Evolutionary conservation across 2,113 vertebrate genomes (phyloP).

Genomic region (Bos indicus): DNA sequence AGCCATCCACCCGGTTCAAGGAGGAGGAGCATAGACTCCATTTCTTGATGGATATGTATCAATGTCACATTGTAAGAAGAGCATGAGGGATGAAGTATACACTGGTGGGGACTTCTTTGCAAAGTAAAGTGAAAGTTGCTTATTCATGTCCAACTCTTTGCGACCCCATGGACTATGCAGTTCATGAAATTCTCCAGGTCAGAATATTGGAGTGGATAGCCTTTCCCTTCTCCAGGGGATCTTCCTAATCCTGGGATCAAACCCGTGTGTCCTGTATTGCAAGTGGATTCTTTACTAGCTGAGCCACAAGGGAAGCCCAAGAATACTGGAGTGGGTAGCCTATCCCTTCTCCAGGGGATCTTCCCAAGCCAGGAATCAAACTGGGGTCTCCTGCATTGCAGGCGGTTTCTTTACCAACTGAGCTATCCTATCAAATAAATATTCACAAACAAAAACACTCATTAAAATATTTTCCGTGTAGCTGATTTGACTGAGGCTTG

Average conservation of each 20-base stretch:
- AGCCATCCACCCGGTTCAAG: neutral
- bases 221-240: neutral
- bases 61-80: neutral
- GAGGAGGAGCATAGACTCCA: neutral
- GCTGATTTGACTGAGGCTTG: neutral
- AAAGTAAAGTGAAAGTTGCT: neutral
- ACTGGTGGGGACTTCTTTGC: neutral
- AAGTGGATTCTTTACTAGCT: neutral
- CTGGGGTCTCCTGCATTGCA: neutral
- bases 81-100: accelerated
- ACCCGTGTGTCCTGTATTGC: neutral
- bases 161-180: neutral
- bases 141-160: neutral
- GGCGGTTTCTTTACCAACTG: neutral
- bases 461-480: neutral
- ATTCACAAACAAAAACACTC: neutral
- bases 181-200: neutral
- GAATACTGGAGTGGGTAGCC: neutral
- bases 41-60: neutral
- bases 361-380: neutral
- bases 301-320: neutral
- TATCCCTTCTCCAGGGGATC: neutral
- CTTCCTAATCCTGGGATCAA: neutral
- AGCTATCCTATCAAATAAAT: neutral
- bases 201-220: neutral